phyloP scores from a whole-genome alignment of 2,113 vertebrate genomes.

The Aldabrachelys gigantea region DNA sequence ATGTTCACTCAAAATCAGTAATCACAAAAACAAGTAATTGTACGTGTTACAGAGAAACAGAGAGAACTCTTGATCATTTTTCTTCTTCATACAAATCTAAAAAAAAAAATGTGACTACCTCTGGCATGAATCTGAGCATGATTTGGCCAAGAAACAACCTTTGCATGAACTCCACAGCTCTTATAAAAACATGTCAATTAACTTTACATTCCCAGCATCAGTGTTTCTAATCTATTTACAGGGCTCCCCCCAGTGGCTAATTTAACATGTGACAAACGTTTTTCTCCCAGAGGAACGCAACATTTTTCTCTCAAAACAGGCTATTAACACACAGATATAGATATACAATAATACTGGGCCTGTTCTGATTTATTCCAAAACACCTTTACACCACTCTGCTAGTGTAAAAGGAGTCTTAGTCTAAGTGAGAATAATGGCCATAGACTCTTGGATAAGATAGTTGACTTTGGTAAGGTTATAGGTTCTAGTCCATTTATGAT shows the following conservation, averaged over 20 bases:
- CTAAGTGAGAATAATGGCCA: neutral
- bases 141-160: conserved; percentile 35
- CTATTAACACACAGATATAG: neutral
- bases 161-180: conserved; percentile 13
- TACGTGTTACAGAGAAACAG: neutral
- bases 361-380: neutral
- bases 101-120: neutral
- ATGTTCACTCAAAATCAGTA: neutral
- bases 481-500: neutral
- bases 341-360: neutral
- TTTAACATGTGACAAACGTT: conserved; percentile 16
- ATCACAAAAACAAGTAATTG: neutral
- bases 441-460: neutral
- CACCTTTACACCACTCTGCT: neutral
- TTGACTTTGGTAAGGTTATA: neutral
- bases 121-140: neutral
- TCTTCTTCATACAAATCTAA: neutral
- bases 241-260: conserved; percentile 64
- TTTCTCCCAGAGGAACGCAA: neutral
- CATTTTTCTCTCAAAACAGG: neutral
- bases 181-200: conserved; percentile 57
- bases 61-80: neutral
- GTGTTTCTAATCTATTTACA: conserved; percentile 46
- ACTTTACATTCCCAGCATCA: conserved; percentile 26
- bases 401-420: neutral